Conservation (phyloP, 1,140 invertebrate genomes). For the Cydia amplana region DNA sequence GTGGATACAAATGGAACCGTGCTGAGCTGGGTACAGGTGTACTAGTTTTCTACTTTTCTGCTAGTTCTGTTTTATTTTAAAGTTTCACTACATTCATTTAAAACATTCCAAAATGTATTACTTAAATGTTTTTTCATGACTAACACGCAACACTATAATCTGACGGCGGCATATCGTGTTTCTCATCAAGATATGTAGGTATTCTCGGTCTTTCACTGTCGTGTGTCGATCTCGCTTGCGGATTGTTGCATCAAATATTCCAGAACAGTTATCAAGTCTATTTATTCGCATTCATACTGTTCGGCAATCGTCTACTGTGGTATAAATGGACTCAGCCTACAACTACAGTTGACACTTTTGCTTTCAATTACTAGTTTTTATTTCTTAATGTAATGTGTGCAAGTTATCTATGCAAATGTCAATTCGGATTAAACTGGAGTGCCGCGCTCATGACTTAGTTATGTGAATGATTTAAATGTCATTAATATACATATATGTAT, state of each 20-base stretch:
- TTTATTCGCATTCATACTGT: background rate
- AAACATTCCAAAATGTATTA: no score
- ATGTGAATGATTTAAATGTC: background rate
- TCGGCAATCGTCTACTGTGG: background rate
- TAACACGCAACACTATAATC: no score
- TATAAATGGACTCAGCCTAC: background rate
- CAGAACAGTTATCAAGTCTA: background rate
- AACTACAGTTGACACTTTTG: slow-evolving; percentile 22
- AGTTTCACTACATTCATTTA: no score
- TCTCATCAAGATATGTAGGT: no score
- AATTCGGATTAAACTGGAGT: background rate
- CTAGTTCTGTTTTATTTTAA: no score
- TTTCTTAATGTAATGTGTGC: slow-evolving; percentile 3
- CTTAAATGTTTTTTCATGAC: no score
- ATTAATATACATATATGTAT: background rate
- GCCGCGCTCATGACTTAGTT: background rate
- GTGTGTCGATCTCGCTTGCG: no score
- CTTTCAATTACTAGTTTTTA: slow-evolving; percentile 27
- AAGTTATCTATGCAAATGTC: slow-evolving; percentile 9
- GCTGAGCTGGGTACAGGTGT: no score
- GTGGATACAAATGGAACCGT: no score
- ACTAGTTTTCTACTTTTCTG: no score
- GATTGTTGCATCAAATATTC: background rate
- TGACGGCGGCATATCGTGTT: no score
- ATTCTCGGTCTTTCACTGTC: no score